A percentile compares a stretch with the other conserved stretches of the same genome.
Evolutionary conservation across 2,888 invertebrate genomes (phyloP).

Genomic region (Drosophila recens): DNA sequence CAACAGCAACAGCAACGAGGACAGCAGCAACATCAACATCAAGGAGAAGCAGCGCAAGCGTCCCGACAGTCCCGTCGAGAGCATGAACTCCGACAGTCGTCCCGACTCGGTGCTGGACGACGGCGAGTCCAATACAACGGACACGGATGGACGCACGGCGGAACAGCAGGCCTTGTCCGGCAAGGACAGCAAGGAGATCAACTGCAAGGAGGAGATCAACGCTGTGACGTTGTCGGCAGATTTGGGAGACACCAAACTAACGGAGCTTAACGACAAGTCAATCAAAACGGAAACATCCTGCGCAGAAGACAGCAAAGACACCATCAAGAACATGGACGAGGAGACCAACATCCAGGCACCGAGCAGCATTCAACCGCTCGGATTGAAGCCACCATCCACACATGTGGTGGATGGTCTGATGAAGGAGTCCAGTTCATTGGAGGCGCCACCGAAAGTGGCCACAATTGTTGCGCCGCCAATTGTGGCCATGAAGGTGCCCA

Average conservation of each 20-base stretch:
- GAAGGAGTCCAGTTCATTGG: slow-evolving; percentile 51
- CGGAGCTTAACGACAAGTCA: slow-evolving; percentile 81
- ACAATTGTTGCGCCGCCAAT: slow-evolving; percentile 58
- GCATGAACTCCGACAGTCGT: slow-evolving; percentile 92
- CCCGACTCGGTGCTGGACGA: slow-evolving; percentile 90
- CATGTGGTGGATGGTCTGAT: slow-evolving; percentile 64
- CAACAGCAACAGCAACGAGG: slow-evolving; percentile 63
- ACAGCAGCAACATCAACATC: slow-evolving; percentile 82
- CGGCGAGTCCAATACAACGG: slow-evolving; percentile 86
- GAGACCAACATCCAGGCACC: slow-evolving; percentile 84
- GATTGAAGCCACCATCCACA: slow-evolving; percentile 41
- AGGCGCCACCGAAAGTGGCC: slow-evolving; percentile 33
- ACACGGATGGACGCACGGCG: slow-evolving; percentile 77
- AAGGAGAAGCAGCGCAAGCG: slow-evolving; percentile 87
- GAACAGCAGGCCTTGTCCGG: slow-evolving; percentile 84
- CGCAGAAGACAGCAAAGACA: slow-evolving; percentile 78
- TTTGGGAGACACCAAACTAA: slow-evolving; percentile 82
- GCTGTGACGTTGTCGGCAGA: slow-evolving; percentile 60
- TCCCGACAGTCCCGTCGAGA: slow-evolving; percentile 91
- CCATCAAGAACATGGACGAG: slow-evolving; percentile 84
- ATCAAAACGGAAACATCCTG: slow-evolving; percentile 67
- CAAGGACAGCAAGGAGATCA: slow-evolving; percentile 85
- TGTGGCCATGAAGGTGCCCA: slow-evolving; percentile 80
- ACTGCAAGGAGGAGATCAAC: slow-evolving; percentile 77
- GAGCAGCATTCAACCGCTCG: slow-evolving; percentile 59